Conservation (phyloP, 2,888 invertebrate genomes). For the Drosophila nr. perissopoda region DNA sequence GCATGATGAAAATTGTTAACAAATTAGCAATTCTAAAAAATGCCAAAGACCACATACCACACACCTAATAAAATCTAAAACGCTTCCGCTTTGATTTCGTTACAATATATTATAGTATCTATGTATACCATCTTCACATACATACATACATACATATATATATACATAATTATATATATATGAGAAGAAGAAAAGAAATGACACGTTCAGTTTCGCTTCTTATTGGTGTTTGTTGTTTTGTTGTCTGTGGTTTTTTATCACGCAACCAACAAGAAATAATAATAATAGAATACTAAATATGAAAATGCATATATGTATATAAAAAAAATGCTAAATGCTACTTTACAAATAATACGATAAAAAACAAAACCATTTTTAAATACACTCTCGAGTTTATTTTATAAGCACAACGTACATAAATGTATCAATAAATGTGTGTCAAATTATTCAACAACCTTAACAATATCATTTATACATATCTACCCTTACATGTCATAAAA, state of each 20-base stretch:
- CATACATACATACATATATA: neutral
- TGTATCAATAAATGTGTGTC: neutral
- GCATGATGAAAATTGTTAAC: conserved; percentile 29
- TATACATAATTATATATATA: neutral
- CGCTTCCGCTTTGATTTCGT: conserved; percentile 51
- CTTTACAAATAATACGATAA: conserved; percentile 1
- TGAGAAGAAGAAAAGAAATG: conserved; percentile 21
- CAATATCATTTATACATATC: neutral
- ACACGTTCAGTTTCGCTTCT: conserved; percentile 33
- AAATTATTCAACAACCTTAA: neutral
- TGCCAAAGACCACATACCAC: conserved; percentile 24
- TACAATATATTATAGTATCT: conserved; percentile 13
- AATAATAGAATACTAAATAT: neutral
- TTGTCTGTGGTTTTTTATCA: conserved; percentile 33
- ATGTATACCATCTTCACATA: conserved; percentile 5
- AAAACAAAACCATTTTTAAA: neutral
- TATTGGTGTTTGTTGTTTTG: conserved; percentile 2
- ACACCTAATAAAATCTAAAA: conserved; percentile 31
- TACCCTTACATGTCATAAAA: neutral
- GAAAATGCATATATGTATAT: neutral
- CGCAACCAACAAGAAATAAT: conserved; percentile 11
- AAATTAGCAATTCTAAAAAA: conserved; percentile 44
- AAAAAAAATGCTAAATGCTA: conserved; percentile 14
- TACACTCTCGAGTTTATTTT: neutral
- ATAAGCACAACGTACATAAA: neutral